A percentile compares a stretch with the other conserved stretches of the same genome.
These are phyloP conservation scores for Typhlomys cinereus DNA, from an alignment of 2,113 vertebrate species.

Conservation along the genomic window DNA sequence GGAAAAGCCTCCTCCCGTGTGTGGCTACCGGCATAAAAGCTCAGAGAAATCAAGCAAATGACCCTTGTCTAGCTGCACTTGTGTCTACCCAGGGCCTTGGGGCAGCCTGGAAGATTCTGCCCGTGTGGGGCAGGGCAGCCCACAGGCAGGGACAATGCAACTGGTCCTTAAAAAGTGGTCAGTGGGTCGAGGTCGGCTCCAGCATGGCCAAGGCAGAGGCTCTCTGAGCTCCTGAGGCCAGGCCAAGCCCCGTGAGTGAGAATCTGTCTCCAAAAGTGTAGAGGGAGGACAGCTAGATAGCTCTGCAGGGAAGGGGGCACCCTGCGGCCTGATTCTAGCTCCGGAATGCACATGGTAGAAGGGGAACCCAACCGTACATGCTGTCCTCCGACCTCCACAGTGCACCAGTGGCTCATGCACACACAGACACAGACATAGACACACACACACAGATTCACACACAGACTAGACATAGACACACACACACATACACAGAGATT, in stretches of 20 bases:
- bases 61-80: background rate
- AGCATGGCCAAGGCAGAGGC: background rate
- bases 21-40: background rate
- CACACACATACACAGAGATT: background rate
- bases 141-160: background rate
- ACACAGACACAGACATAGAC: background rate
- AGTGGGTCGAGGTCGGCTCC: background rate
- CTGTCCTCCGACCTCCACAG: background rate
- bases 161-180: background rate
- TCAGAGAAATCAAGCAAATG: rapidly evolving
- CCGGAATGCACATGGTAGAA: background rate
- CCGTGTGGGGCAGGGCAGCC: rapidly evolving
- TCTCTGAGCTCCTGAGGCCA: background rate
- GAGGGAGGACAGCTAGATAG: background rate
- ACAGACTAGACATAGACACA: background rate
- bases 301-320: background rate
- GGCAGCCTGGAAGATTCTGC: rapidly evolving
- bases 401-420: background rate
- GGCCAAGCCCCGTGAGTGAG: background rate
- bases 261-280: background rate
- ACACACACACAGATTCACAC: background rate
- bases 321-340: background rate
- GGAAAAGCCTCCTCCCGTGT: background rate
- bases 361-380: background rate
- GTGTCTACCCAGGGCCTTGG: too few species aligned